Evolutionary conservation across 2,113 vertebrate genomes (phyloP), one percentile per base, ranked within the genome.

Genomic region (Limanda limanda): DNA sequence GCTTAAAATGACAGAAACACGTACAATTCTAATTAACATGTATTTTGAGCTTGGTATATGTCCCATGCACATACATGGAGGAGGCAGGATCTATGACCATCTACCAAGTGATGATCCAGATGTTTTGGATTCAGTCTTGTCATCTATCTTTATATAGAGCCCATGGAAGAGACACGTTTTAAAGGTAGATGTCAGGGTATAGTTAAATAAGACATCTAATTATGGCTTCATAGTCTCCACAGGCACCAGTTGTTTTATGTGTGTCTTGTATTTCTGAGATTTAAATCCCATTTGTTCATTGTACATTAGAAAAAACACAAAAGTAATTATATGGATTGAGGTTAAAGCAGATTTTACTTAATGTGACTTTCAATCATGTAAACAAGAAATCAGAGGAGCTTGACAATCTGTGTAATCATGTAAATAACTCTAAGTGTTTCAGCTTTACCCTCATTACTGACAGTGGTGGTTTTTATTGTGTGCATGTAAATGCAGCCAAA

Each of bases 401-500:
- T 37, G 15, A 12, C 63, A 73, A 61, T 21, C 42, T 76, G 71
- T 79, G 23, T 69, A 65, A 61, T 61, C 5, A 27, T 52, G 45
- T 67, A 70, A 83, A 74, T 13, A 42, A 11, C 40, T 11, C 40
- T 60, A 62, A 56, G 64, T 71, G 61, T 71, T 81, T 18, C 58
- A 70, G 56, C 31, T 15, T 65, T 73, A 48, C 24, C 81, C 76
- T 71, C 52, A 59, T 67, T 56, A 61, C 59, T 40, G 65, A 64
- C 77, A 54, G 66, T 23, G 31, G 54, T 31, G 47, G 37, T 64
- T 48, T 48, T 12, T 47, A 47, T 5, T 69, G 47, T 80, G 69
- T 59, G 55, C 2, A 25, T 47, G 23, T 80, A 74, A 76, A 79
- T 60, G 48, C 57, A 51, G 56, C 67, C 62, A 84, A 76, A 80